Conservation (phyloP, 2,888 invertebrate species). For the Epsilonema sp. region DNA sequence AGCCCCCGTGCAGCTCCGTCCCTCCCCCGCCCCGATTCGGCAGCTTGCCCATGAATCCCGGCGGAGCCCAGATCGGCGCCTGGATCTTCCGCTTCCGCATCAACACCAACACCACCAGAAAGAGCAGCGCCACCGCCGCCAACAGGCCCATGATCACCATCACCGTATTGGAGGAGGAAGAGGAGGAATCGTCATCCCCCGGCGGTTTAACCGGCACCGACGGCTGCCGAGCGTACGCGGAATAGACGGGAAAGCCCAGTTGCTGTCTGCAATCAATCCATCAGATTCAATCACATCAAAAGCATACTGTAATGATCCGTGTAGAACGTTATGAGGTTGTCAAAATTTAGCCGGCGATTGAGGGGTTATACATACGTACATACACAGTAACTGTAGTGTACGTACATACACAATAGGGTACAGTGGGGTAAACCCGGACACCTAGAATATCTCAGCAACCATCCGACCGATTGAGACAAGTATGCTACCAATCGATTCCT, state of each 20-base stretch:
- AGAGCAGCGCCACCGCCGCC: constrained; percentile 3
- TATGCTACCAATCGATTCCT: too few species aligned
- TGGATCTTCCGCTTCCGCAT: constrained; percentile 9
- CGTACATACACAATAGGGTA: too few species aligned
- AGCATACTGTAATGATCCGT: too few species aligned
- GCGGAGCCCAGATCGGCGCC: constrained; percentile 11
- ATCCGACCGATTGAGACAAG: too few species aligned
- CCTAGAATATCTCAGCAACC: too few species aligned
- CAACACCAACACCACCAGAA: constrained; percentile 6
- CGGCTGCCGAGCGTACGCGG: not conserved
- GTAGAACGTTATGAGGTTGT: too few species aligned
- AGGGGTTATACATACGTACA: not conserved
- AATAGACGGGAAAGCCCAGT: constrained; percentile 8
- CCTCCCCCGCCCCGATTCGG: too few species aligned
- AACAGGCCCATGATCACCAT: constrained; percentile 3
- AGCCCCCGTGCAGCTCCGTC: not conserved
- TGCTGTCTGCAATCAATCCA: not conserved
- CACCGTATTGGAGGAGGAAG: not conserved
- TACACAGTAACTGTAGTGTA: too few species aligned
- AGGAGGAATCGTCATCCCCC: not conserved
- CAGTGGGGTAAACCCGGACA: too few species aligned
- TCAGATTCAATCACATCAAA: too few species aligned
- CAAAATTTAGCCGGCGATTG: not conserved
- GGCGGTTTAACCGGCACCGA: not conserved
- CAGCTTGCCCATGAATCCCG: too few species aligned